Base-by-base conservation (phyloP, 2,797 vertebrate species). In the Takifugu rubripes region DNA sequence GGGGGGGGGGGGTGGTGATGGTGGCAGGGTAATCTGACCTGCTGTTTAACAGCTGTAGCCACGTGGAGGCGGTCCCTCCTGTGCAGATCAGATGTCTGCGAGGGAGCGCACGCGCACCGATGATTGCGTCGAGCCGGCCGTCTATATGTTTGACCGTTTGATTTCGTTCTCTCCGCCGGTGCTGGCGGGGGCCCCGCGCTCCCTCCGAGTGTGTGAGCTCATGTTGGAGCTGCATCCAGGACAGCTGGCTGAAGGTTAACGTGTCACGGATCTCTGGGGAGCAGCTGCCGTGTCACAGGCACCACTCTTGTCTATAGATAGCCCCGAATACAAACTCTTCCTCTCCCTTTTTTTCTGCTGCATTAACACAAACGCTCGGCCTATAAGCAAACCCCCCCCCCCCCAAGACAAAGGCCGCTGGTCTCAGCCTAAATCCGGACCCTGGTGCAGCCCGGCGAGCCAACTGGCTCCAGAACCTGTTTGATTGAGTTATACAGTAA, bases 191-290 rank as follows among this genome's bases (percentile, higher is more conserved):
- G 27, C 14, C 1, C 43, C 12, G 16, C 16, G 5, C 17, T 11
- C 14, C 16, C 16, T 21, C 15, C 9, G 17, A 9, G 36, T 55
- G 58, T 54, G 61, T 46, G 63, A 57, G 68, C 67, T 76, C 65
- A 75, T 74, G 77, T 79, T 82, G 33, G 78, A 75, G 68, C 64
- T 26, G 56, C 47, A 43, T 51, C 70, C 59, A 74, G 71, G 88
- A 76, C 89, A 88, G 80, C 81, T 87, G 87, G 79, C 79, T 88
- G 85, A 89, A 88, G 87, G 87, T 89, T 89, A 87, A 84, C 77
- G 75, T 89, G 86, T 89, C 86, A 75, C 80, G 11, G 44, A 72
- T 82, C 78, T 72, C 74, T 33, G 43, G 81, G 68, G 77, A 85
- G 75, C 89, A 89, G 89, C 87, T 88, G 86, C 80, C 75, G 80